Percentiles rank a stretch among this genome's conserved stretches.
Conservation (phyloP, 1,140 invertebrate species). For the Lycorma delicatula region DNA sequence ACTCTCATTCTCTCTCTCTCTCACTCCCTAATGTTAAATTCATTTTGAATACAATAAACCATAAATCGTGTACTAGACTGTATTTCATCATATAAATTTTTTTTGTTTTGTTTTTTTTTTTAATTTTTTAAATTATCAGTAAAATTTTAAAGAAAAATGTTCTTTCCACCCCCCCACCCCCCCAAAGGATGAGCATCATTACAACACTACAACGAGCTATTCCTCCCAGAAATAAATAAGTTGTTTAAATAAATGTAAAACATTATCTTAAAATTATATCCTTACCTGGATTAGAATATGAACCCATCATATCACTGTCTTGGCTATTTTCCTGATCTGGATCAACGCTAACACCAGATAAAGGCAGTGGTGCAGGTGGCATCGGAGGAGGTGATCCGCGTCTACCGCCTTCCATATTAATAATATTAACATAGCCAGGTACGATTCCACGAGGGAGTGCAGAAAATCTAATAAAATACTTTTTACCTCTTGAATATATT, state of each 20-base stretch:
- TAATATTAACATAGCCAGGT: slow-evolving; percentile 57
- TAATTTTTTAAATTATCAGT: too few species aligned
- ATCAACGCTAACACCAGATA: background rate
- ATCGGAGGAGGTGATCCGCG: slow-evolving; percentile 25
- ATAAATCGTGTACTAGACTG: too few species aligned
- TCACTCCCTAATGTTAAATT: too few species aligned
- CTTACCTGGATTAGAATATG: background rate
- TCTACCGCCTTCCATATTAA: slow-evolving; percentile 52
- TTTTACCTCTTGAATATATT: slow-evolving; percentile 66
- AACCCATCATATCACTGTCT: background rate
- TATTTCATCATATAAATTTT: too few species aligned
- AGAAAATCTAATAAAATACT: slow-evolving; percentile 74
- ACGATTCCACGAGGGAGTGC: slow-evolving; percentile 65
- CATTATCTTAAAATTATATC: background rate
- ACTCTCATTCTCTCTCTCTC: too few species aligned
- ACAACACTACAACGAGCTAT: too few species aligned
- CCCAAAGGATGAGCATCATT: too few species aligned
- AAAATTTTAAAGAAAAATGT: too few species aligned
- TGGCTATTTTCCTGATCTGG: background rate
- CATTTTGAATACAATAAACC: too few species aligned
- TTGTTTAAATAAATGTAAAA: background rate
- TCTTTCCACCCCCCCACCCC: too few species aligned
- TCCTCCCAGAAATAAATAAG: background rate
- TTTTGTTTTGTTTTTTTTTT: too few species aligned
- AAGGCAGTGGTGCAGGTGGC: background rate